Base-by-base conservation (phyloP, 2,797 vertebrate species). In the Schizopygopsis pylzovi region DNA sequence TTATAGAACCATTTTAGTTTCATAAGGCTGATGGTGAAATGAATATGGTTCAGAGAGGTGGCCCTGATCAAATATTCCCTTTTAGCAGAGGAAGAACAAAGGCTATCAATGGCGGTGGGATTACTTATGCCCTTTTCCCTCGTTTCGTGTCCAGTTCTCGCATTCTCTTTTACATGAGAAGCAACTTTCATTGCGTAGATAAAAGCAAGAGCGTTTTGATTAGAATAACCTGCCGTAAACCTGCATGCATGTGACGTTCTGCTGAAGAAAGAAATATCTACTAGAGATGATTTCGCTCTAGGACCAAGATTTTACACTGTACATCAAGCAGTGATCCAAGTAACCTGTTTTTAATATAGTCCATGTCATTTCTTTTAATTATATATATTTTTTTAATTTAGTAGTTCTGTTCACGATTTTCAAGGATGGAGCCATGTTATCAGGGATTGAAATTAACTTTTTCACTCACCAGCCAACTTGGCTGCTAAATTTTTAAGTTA, bases 31-130 rank as follows among this genome's bases (percentile, higher is more conserved):
- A 82, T 80, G 56, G 49, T 73, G 49, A 85, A 89, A 87, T 75
- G 67, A 78, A 83, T 72, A 67, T 61, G 68, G 61, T 79, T 80
- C 87, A 71, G 82, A 83, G 84, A 83, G 83, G 87, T 81, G 86
- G 68, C 56, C 83, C 77, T 85, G 83, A 88, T 88, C 81, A 87
- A 78, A 88, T 90, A 85, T 83, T 88, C 85, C 39, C 77, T 85
- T 83, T 87, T 65, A 82, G 84, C 63, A 67, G 63, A 83, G 63
- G 45, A 63, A 78, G 83, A 83, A 86, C 82, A 87, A 90, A 87
- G 87, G 77, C 80, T 72, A 79, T 85, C 76, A 75, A 61, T 67
- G 63, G 83, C 25, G 22, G 71, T 1, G 33, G 71, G 73, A 86
- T 86, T 85, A 87, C 85, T 85, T 81, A 88, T 87, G 85, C 65